Evolutionary conservation across 2,888 invertebrate species (phyloP), one percentile per base, ranked within the genome.

Genomic region (Mimachlamys varia): DNA sequence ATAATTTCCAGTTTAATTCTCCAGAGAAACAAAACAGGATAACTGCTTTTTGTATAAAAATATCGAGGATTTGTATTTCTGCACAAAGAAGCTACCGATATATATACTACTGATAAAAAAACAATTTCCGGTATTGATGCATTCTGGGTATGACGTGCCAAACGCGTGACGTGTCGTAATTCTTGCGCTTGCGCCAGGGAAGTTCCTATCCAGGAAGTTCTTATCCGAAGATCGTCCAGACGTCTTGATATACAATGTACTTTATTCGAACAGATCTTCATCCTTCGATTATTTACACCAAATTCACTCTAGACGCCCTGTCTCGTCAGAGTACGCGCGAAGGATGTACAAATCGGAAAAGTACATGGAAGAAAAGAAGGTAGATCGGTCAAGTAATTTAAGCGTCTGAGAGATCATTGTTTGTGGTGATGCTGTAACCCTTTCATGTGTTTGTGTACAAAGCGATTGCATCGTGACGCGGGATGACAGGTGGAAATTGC

Each of bases 351-450:
- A 76, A 76, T 76, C 27, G 76, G 76, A 76, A 76, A 76, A 76
- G 76, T 76, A 76, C 76, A 76, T 33, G 76, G 76, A 76, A 76
- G 76, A 76, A 76, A 76, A 27, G 76, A 58, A n/a, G n/a, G 58
- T 58, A 58, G 58, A 7, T 5, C 12, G 76, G 76, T 33, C 76
- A 76, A 33, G 76, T 33, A 76, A 76, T 33, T 76, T 76, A 33
- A 12, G 33, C 76, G 76, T 76, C 76, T 76, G 76, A 76, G 22
- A 76, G 76, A 76, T 76, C 12, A 33, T 76, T 76, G 76, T 76
- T 76, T 76, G 76, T 76, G 76, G 33, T 33, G 27, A 27, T 12
- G 33, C 33, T 76, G 53, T 53, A 53, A 53, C 53, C 10, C 76
- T 76, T 76, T 76, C 76, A 76, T 76, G 27, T 76, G 33, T 12